Conservation (phyloP, 2,888 invertebrate species). For the Nudaria mundana region DNA sequence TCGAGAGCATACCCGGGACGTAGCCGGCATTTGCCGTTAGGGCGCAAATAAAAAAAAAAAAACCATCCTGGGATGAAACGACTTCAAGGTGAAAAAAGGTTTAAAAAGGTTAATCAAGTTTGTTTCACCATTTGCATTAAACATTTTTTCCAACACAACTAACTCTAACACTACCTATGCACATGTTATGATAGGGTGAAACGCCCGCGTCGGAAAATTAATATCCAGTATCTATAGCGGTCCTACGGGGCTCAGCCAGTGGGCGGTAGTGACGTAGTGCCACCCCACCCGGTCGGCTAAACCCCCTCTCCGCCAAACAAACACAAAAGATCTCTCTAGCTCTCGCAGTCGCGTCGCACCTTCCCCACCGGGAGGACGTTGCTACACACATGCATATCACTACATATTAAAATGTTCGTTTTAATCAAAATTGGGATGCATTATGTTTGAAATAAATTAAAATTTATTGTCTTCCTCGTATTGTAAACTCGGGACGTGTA, state of each 20-base stretch:
- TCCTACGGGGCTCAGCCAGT: constrained; percentile 39
- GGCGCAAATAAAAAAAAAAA: too few relatives aligned
- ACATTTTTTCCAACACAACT: too few relatives aligned
- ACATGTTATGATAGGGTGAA: constrained; percentile 21
- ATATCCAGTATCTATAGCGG: constrained; percentile 38
- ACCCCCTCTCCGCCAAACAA: constrained; percentile 41
- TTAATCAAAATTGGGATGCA: constrained; percentile 50
- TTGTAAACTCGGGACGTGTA: constrained; percentile 6
- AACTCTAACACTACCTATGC: too few relatives aligned
- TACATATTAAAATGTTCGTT: constrained; percentile 57
- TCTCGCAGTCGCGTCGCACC: constrained; percentile 67
- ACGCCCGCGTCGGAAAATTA: constrained; percentile 25
- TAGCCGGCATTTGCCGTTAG: too few relatives aligned
- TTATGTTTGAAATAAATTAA: constrained; percentile 27
- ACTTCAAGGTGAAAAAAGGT: too few relatives aligned
- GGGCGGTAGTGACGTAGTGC: constrained; percentile 51
- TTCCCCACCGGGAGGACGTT: constrained; percentile 58
- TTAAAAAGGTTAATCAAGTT: too few relatives aligned
- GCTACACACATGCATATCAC: constrained; percentile 44
- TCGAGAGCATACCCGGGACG: too few relatives aligned
- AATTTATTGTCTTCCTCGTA: constrained; percentile 8
- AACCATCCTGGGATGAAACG: too few relatives aligned
- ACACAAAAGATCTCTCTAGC: constrained; percentile 40
- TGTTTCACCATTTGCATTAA: too few relatives aligned
- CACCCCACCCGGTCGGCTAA: constrained; percentile 33